Evolutionary conservation across 2,888 invertebrate species (phyloP).

Genomic region (Hartigia nigra): DNA sequence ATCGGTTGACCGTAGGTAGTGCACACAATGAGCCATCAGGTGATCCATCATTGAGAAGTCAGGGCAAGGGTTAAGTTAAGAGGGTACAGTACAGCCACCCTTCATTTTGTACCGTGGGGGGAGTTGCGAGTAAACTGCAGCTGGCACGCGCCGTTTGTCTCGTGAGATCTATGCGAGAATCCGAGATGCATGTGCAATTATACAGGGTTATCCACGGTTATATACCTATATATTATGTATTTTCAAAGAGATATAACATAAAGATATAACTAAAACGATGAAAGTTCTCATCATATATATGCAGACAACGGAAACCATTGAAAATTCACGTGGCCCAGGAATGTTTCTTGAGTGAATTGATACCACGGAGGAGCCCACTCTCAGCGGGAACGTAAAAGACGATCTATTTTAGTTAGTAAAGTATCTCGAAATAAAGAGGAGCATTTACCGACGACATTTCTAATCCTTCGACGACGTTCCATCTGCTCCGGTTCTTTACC

Average conservation of each 20-base stretch:
- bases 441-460: not conserved
- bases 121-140: constrained; percentile 22
- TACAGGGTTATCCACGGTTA: not conserved
- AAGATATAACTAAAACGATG: not conserved
- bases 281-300: not conserved
- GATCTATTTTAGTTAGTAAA: constrained; percentile 13
- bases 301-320: not conserved
- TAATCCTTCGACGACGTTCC: constrained; percentile 21
- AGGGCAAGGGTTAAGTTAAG: constrained; percentile 48
- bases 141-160: constrained; percentile 25
- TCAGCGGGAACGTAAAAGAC: not conserved
- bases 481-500: constrained; percentile 8
- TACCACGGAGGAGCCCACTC: not conserved
- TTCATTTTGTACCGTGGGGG: constrained; percentile 1
- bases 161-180: not conserved
- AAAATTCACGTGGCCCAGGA: not conserved
- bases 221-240: not conserved
- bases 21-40: constrained; percentile 47
- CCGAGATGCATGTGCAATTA: not conserved
- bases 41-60: constrained; percentile 53
- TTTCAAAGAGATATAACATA: not conserved
- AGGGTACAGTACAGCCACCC: constrained; percentile 29
- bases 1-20: constrained; percentile 42
- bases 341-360: not conserved
- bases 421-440: constrained; percentile 17